Conservation (phyloP, 2,888 invertebrate genomes). For the Cryptus armator region DNA sequence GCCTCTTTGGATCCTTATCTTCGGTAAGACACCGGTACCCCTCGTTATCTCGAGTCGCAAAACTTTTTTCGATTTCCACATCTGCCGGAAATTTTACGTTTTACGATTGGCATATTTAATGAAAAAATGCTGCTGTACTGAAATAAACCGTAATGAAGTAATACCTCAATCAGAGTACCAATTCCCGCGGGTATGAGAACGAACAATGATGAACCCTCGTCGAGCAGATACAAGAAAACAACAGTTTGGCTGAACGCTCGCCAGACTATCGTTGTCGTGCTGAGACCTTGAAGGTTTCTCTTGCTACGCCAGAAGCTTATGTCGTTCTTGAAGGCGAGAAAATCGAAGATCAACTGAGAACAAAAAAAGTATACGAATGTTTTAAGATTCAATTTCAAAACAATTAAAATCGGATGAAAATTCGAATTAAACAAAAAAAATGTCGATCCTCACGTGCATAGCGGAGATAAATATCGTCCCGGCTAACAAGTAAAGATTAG, state of each 20-base stretch:
- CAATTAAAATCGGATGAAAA: not conserved
- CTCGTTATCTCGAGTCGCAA: slow-evolving; percentile 89
- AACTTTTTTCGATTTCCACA: slow-evolving; percentile 98
- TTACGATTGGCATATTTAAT: not conserved
- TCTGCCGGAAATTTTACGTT: slow-evolving; percentile 84
- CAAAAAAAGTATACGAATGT: slow-evolving; percentile 39
- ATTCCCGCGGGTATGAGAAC: slow-evolving; percentile 95
- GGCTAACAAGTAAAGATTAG: slow-evolving; percentile 95
- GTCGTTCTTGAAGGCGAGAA: slow-evolving; percentile 99
- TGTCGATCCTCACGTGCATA: slow-evolving; percentile 92
- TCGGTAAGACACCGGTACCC: slow-evolving; percentile 80
- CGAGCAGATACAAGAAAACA: slow-evolving; percentile 96
- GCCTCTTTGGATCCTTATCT: slow-evolving; percentile 82
- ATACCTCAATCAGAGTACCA: slow-evolving; percentile 95
- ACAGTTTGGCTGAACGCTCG: slow-evolving; percentile 96
- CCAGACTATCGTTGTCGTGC: slow-evolving; percentile 96
- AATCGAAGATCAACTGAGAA: slow-evolving; percentile 96
- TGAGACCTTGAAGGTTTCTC: slow-evolving; percentile 95
- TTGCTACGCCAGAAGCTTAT: slow-evolving; percentile 97
- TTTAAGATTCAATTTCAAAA: no score
- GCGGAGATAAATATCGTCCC: slow-evolving; percentile 96
- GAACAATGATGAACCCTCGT: slow-evolving; percentile 96
- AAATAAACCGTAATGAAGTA: no score
- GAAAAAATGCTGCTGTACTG: not conserved
- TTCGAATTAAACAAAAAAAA: not conserved